Percentiles rank a stretch among this genome's conserved stretches.
These are phyloP conservation scores for Orussus abietinus DNA, from an alignment of 1,140 invertebrate species.

Conservation along the genomic window DNA sequence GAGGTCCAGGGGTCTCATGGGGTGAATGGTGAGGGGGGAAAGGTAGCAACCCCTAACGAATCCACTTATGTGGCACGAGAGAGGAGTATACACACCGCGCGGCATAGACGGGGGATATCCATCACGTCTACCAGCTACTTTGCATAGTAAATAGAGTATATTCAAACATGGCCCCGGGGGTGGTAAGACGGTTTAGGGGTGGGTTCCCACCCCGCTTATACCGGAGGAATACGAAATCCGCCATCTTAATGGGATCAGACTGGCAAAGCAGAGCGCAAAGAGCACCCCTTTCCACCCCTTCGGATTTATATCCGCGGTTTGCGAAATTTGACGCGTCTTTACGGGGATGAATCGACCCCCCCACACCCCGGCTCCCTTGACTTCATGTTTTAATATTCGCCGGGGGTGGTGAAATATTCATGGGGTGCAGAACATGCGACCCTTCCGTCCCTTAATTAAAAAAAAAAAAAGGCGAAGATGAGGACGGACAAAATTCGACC, in stretches of 20 bases:
- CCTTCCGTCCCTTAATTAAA: conserved; percentile 21
- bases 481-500: too few species aligned
- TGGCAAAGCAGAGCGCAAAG: conserved; percentile 17
- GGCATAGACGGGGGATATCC: conserved; percentile 20
- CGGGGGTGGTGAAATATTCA: conserved; percentile 23
- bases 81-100: too few species aligned
- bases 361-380: background rate
- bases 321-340: too few species aligned
- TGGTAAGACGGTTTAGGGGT: conserved; percentile 9
- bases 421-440: conserved; percentile 20
- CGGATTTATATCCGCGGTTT: too few species aligned
- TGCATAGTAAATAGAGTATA: conserved; percentile 25
- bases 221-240: conserved; percentile 11
- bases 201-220: too few species aligned
- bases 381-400: conserved; percentile 39
- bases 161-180: conserved; percentile 3
- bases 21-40: conserved; percentile 5
- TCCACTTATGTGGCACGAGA: too few species aligned
- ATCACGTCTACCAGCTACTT: conserved; percentile 18
- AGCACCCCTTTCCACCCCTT: background rate
- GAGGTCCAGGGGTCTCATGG: background rate
- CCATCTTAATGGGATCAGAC: conserved; percentile 36
- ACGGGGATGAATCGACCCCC: background rate
- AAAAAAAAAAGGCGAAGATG: too few species aligned
- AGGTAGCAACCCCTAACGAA: conserved; percentile 27